These are phyloP conservation scores for Cynopterus sphinx DNA, from an alignment of 2,797 vertebrate genomes.

Conservation along the genomic window DNA sequence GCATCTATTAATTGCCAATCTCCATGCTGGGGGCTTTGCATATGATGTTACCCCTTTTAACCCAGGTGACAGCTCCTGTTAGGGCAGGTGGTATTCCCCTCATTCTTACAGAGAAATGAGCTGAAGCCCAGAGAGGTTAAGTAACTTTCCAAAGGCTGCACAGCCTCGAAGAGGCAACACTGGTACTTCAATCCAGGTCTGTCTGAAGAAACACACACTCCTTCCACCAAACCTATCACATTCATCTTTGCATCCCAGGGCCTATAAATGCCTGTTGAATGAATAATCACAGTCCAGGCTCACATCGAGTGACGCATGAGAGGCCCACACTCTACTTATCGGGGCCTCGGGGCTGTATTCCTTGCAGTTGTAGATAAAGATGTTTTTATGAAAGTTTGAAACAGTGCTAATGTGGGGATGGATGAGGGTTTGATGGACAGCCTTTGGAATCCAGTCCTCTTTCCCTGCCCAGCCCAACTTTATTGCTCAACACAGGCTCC, in stretches of 20 bases:
- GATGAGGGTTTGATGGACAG: background rate
- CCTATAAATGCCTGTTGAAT: background rate
- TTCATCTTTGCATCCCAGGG: background rate
- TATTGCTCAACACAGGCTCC: background rate
- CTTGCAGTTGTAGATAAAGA: background rate
- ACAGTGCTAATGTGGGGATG: background rate
- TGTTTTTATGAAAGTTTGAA: background rate
- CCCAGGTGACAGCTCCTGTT: background rate
- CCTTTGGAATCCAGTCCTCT: background rate
- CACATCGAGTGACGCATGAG: background rate
- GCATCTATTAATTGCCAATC: background rate
- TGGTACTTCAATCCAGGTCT: background rate
- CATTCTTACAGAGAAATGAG: background rate
- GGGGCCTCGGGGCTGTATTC: background rate
- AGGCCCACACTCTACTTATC: background rate
- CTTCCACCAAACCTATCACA: background rate
- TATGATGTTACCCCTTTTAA: background rate
- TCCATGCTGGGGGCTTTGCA: background rate
- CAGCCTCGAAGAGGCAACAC: background rate
- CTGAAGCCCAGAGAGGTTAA: background rate
- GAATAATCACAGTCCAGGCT: background rate
- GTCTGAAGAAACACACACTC: background rate
- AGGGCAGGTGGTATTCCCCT: background rate
- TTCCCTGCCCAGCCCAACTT: background rate
- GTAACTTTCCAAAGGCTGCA: background rate